Base-by-base conservation (phyloP, 2,888 invertebrate species). In the Lydus trimaculatus region DNA sequence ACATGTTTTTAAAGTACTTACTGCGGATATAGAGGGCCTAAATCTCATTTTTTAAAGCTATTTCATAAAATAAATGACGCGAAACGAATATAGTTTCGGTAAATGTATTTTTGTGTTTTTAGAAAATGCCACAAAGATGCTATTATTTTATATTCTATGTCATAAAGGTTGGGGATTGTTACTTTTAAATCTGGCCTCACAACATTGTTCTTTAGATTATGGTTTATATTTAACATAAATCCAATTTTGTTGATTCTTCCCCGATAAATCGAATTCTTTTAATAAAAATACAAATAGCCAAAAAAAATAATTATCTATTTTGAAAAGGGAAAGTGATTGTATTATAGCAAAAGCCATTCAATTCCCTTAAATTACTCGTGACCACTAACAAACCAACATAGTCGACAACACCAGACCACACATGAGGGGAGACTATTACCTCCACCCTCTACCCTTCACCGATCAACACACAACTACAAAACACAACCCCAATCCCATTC, bases 41-140 rank as follows among this genome's bases (percentile, higher is more conserved):
- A 82, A 80, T 80, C 80, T 78, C 81, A 81, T 82, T 83, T 83
- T 82, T 82, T 79, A 73, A 72, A 80, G 80, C 83, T 80, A 83
- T 84, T 83, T 81, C 83, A 80, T 81, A 79, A 81, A 82, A 80
- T 84, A 84, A 84, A 84, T 84, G 84, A 83, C 80, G 81, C 84
- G 84, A 81, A 81, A 82, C 83, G 83, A 83, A 84, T 83, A 82
- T 80, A 83, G 81, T 84, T 84, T 82, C 77, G 77, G 82, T 82
- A 82, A 84, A 84, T 84, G 83, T 84, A 84, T 84, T 84, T 82
- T 82, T 83, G 80, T 83, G 82, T 83, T 83, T 82, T 82, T 81
- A 78, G 82, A 80, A 79, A 81, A 83, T 80, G 78, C 76, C 80
- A 78, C 78, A 79, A 80, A 80, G 79, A 82, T 78, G 80, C 80